Percentiles rank a stretch among this genome's conserved stretches.
phyloP scores from a whole-genome alignment of 2,888 invertebrate species.

The Leptarthrus brevirostris region DNA sequence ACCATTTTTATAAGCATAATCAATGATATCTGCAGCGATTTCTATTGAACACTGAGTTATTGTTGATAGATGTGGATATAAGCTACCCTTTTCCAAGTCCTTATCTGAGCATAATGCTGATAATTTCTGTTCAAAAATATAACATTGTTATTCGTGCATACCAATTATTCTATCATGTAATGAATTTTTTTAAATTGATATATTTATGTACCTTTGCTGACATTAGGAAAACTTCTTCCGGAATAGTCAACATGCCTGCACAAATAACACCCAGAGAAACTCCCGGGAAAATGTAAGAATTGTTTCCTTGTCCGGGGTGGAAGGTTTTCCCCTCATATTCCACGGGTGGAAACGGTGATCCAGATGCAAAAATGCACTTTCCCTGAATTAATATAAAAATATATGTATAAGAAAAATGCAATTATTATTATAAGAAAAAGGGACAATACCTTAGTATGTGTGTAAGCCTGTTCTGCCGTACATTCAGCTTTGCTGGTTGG shows the following conservation, averaged over 20 bases:
- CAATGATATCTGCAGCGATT: constrained; percentile 85
- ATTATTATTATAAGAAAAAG: too few species aligned
- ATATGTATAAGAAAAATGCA: constrained; percentile 11
- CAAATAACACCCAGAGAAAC: constrained; percentile 90
- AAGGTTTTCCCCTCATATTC: constrained; percentile 81
- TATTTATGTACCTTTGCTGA: constrained; percentile 89
- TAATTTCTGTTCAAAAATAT: constrained; percentile 71
- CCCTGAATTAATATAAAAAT: constrained; percentile 72
- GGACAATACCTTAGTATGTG: constrained; percentile 84
- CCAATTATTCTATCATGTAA: too few species aligned
- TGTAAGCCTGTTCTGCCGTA: constrained; percentile 98
- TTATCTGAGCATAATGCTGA: constrained; percentile 83
- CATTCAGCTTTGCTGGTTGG: constrained; percentile 99
- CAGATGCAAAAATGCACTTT: constrained; percentile 92
- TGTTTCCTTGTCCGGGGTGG: constrained; percentile 97
- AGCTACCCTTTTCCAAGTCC: constrained; percentile 84
- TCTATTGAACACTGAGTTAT: constrained; percentile 88
- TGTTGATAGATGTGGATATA: constrained; percentile 89
- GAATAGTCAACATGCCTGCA: constrained; percentile 88
- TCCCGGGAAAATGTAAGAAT: constrained; percentile 98
- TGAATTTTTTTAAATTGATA: too few species aligned
- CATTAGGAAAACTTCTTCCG: constrained; percentile 91
- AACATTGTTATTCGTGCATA: too few species aligned
- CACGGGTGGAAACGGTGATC: constrained; percentile 94
- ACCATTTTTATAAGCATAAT: constrained; percentile 85